Evolutionary conservation across 2,888 invertebrate species (phyloP), one percentile per base, ranked within the genome.

Genomic region (Agrypnus murinus): DNA sequence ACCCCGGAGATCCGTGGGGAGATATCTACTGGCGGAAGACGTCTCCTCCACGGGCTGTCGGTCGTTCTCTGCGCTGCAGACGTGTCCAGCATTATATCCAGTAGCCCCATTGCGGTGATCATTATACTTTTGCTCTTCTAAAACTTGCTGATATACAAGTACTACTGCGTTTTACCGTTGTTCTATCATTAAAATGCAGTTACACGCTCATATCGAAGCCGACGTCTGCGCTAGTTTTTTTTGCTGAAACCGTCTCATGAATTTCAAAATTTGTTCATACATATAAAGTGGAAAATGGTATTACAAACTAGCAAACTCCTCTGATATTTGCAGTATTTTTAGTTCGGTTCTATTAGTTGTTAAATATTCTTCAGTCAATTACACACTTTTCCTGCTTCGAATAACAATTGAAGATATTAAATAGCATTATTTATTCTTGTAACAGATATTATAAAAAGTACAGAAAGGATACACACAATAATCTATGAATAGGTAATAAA

Each of bases 21-120:
- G 74, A 74, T 71, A 74, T 70, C 65, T 46, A 72, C 67, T 72
- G 70, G 69, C 74, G 74, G 74, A 74, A 74, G 72, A 72, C 74
- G 72, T 69, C 74, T 72, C 62, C 68, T 65, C 74, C 66, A 70
- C 60, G 66, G 59, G 65, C 65, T 62, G 72, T 62, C 70, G 74
- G 57, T 69, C 65, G 40, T n/a, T n/a, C 59, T 65, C 69, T 69
- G 43, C 59, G 57, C 31, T 45, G 17, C 59, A 65, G 59, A 73
- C 73, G 71, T 73, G 73, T 32, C 32, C 65, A 57, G 71, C 64
- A 73, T 73, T 71, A 58, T 55, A 58, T 55, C 57, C 66, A 73
- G 43, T 55, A 59, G 65, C 64, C 67, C 68, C 59, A 55, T 71
- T 71, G 64, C n/a, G n/a, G n/a, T 69, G 62, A 40, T 73, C 63